Conservation (phyloP, 1,140 invertebrate species). For the Bombus breviceps region DNA sequence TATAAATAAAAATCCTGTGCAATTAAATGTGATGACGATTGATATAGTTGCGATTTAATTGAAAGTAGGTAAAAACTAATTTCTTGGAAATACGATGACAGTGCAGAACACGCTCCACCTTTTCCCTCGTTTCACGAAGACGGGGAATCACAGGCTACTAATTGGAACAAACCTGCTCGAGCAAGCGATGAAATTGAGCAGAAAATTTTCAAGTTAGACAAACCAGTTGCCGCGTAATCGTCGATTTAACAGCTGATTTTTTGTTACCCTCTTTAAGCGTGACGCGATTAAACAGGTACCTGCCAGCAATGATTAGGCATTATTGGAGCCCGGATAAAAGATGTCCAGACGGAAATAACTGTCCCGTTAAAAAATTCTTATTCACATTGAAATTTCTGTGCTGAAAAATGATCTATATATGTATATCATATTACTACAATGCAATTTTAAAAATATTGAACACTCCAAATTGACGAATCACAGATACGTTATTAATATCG, state of each 20-base stretch:
- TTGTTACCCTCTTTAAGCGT: slow-evolving; percentile 64
- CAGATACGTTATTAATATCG: not conserved
- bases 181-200: slow-evolving; percentile 68
- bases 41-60: not conserved
- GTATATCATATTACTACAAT: not conserved
- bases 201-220: slow-evolving; percentile 73
- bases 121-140: not conserved
- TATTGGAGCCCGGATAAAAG: slow-evolving; percentile 62
- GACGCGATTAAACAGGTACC: slow-evolving; percentile 42
- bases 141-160: slow-evolving; percentile 33
- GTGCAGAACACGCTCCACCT: not conserved
- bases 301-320: slow-evolving; percentile 75
- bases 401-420: not conserved
- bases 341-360: slow-evolving; percentile 25
- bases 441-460: not conserved
- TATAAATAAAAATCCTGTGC: not conserved
- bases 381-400: no score
- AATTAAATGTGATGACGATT: no score
- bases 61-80: not conserved
- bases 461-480: not conserved
- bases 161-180: slow-evolving; percentile 66
- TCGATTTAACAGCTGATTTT: slow-evolving; percentile 69
- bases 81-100: not conserved
- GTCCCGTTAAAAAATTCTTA: not conserved
- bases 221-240: slow-evolving; percentile 71